These are phyloP conservation scores for Furcula furcula DNA, from an alignment of 2,888 invertebrate genomes.

Conservation along the genomic window DNA sequence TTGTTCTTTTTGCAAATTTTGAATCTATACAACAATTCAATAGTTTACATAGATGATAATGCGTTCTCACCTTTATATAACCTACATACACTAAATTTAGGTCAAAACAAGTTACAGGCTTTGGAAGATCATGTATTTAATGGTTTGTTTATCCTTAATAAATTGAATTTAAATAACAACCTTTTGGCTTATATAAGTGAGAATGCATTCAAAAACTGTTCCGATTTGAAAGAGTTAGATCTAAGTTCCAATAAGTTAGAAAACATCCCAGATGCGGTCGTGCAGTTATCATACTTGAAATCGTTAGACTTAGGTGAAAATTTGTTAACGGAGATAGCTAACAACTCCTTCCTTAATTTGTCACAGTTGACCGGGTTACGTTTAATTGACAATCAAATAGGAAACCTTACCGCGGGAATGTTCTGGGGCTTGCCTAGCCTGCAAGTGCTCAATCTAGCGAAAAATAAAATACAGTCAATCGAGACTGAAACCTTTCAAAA, in stretches of 20 bases:
- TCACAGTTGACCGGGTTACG: constrained; percentile 93
- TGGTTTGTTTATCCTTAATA: constrained; percentile 91
- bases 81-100: constrained; percentile 93
- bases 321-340: constrained; percentile 90
- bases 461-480: constrained; percentile 93
- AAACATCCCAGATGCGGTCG: constrained; percentile 91
- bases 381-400: constrained; percentile 94
- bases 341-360: constrained; percentile 92
- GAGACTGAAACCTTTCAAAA: constrained; percentile 93
- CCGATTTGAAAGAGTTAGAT: constrained; percentile 93
- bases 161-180: constrained; percentile 92
- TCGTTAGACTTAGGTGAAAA: constrained; percentile 96
- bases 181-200: constrained; percentile 88
- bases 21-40: constrained; percentile 91
- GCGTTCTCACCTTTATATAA: constrained; percentile 94
- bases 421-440: constrained; percentile 91
- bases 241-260: constrained; percentile 92
- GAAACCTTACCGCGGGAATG: constrained; percentile 93
- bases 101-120: constrained; percentile 91
- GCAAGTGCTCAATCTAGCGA: constrained; percentile 93
- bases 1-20: constrained; percentile 93
- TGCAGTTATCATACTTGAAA: constrained; percentile 91
- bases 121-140: constrained; percentile 91
- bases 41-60: constrained; percentile 91
- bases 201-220: constrained; percentile 93